Conservation (phyloP, 2,888 invertebrate genomes). For the Marronus borbonicus region DNA sequence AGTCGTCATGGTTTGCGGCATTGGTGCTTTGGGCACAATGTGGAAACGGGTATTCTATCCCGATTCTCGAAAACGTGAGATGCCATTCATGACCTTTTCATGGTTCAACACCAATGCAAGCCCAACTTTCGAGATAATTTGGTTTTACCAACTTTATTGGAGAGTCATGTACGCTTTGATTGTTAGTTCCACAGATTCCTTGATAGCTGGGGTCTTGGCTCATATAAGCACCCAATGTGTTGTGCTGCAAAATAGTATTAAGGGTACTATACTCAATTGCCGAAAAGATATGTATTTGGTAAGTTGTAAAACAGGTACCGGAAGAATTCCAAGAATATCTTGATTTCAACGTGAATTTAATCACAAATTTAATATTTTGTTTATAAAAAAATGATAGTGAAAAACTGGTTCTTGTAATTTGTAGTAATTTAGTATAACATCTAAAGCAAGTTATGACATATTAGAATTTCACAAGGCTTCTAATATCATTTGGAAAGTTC, state of each 20-base stretch:
- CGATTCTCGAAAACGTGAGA: conserved; percentile 31
- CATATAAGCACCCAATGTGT: conserved; percentile 50
- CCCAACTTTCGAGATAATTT: conserved; percentile 49
- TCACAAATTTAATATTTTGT: too few species aligned
- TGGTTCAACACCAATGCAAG: conserved; percentile 44
- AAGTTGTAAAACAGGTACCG: background rate
- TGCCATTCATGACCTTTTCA: conserved; percentile 50
- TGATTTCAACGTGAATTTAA: too few species aligned
- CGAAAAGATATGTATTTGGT: conserved; percentile 14
- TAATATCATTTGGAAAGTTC: too few species aligned
- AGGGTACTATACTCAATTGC: conserved; percentile 17
- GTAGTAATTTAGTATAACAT: too few species aligned
- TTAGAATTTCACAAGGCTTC: too few species aligned
- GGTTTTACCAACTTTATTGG: conserved; percentile 50
- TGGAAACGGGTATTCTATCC: conserved; percentile 23
- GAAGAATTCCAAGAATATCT: background rate
- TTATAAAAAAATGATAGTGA: too few species aligned
- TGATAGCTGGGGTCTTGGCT: conserved; percentile 46
- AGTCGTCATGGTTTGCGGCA: conserved; percentile 40
- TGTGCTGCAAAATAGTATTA: conserved; percentile 47
- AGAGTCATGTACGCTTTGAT: conserved; percentile 48
- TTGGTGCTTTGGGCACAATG: conserved; percentile 43
- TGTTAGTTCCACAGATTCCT: conserved; percentile 50
- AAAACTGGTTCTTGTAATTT: too few species aligned
- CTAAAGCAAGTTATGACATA: too few species aligned